Evolutionary conservation across 2,113 vertebrate species (phyloP).

Genomic region (Montifringilla adamsi): DNA sequence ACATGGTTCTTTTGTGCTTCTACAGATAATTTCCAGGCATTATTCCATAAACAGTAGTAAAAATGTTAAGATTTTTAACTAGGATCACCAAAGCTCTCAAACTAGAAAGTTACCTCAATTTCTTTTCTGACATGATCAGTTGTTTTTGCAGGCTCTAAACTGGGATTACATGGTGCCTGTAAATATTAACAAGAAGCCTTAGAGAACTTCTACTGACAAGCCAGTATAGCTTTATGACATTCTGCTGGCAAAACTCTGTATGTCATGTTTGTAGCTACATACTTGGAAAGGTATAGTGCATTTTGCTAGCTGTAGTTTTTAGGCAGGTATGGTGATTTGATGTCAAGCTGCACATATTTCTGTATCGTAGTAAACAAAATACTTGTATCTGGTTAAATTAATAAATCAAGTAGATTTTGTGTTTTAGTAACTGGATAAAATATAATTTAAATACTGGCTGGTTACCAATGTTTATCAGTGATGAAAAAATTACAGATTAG

Average conservation of each 20-base stretch:
- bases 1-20: neutral
- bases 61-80: neutral
- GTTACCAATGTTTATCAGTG: neutral
- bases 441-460: neutral
- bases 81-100: neutral
- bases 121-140: slow-evolving; percentile 33
- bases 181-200: slow-evolving; percentile 68
- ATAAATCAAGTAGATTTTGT: neutral
- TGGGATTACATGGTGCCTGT: neutral
- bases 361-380: neutral
- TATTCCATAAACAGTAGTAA: neutral
- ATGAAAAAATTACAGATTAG: slow-evolving; percentile 45
- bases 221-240: slow-evolving; percentile 48
- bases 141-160: slow-evolving; percentile 1
- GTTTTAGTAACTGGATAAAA: neutral
- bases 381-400: neutral
- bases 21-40: neutral
- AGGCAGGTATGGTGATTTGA: slow-evolving; percentile 14
- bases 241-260: slow-evolving; percentile 14
- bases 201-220: slow-evolving; percentile 64
- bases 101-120: neutral
- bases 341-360: neutral
- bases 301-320: neutral
- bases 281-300: neutral
- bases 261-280: slow-evolving; percentile 36